phyloP scores from a whole-genome alignment of 2,797 vertebrate species.

The Agapornis canus region DNA sequence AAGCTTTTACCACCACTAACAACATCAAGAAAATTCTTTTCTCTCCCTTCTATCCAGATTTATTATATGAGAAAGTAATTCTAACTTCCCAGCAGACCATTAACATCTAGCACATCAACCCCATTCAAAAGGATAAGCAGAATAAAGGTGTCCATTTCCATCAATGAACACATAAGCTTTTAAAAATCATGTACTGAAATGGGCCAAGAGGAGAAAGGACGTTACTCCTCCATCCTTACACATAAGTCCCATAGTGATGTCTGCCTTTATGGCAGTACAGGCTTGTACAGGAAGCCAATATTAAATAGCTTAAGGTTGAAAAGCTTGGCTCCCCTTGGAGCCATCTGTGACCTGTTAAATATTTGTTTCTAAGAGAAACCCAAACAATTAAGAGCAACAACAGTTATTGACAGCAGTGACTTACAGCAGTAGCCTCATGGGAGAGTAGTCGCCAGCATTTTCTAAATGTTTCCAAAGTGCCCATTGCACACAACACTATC shows the following conservation, averaged over 20 bases:
- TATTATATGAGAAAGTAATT: neutral
- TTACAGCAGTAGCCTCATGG: neutral
- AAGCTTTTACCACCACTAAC: neutral
- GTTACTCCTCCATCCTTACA: neutral
- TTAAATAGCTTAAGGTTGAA: conserved; percentile 20
- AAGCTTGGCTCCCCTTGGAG: conserved; percentile 25
- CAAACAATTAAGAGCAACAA: conserved; percentile 25
- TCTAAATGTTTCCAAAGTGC: neutral
- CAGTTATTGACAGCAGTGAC: neutral
- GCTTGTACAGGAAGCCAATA: neutral
- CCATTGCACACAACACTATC: neutral
- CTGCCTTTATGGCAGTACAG: neutral
- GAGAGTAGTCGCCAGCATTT: neutral
- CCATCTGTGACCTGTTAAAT: conserved; percentile 42
- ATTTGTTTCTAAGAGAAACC: conserved; percentile 34
- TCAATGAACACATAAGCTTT: neutral
- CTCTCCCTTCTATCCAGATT: neutral
- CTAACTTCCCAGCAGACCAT: neutral
- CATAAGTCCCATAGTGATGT: neutral
- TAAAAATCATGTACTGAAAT: neutral
- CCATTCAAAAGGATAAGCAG: neutral
- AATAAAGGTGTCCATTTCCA: neutral
- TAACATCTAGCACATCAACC: neutral
- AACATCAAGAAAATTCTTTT: neutral
- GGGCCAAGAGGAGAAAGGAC: neutral